Conservation (phyloP, 2,113 vertebrate species). For the Chloebia gouldiae region DNA sequence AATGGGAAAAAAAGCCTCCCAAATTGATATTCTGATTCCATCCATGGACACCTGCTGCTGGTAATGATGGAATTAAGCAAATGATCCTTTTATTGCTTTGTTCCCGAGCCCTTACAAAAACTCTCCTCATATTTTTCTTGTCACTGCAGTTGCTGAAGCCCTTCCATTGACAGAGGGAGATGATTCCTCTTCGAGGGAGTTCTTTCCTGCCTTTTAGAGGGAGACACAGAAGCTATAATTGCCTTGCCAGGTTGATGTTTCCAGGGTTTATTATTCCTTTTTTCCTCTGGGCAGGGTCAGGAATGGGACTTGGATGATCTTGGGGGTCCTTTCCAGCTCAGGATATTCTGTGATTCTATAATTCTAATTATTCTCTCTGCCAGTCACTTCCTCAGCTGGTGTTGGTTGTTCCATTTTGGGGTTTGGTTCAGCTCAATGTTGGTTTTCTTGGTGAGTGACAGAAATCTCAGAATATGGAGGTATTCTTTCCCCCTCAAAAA, state of each 20-base stretch:
- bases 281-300: background rate
- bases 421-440: background rate
- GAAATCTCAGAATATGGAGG: background rate
- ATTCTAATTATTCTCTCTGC: background rate
- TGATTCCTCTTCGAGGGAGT: background rate
- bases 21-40: background rate
- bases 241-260: background rate
- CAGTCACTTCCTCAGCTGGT: background rate
- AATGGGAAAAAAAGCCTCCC: background rate
- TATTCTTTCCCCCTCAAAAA: rapidly evolving
- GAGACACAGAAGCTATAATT: background rate
- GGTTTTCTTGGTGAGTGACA: background rate
- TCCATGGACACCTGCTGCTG: background rate
- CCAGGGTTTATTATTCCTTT: background rate
- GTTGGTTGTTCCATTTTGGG: background rate
- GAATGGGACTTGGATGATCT: background rate
- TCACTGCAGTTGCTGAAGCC: background rate
- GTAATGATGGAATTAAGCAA: slow-evolving; percentile 16
- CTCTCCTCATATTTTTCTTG: background rate
- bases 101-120: background rate
- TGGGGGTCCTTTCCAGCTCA: background rate
- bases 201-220: background rate
- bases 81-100: slow-evolving; percentile 6
- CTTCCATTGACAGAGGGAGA: background rate
- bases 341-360: background rate